Evolutionary conservation across 2,113 vertebrate species (phyloP).

Genomic region (Poecilia latipinna): DNA sequence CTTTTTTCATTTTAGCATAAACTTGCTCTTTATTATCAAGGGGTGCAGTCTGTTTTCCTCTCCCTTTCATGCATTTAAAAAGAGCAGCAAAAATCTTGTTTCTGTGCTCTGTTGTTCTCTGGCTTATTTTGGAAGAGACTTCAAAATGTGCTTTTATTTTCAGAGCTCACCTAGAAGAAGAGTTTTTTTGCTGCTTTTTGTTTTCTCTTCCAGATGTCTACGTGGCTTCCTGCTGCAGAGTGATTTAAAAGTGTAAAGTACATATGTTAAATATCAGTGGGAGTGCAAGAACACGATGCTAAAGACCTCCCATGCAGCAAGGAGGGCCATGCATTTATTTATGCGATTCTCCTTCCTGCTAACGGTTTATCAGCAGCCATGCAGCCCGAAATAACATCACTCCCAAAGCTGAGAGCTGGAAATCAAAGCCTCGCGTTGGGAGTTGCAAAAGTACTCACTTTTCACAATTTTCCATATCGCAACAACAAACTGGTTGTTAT

Average conservation of each 20-base stretch:
- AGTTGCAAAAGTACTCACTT: neutral
- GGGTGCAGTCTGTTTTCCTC: conserved; percentile 46
- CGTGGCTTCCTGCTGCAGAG: conserved; percentile 30
- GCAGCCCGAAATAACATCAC: conserved; percentile 18
- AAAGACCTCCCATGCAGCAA: conserved; percentile 51
- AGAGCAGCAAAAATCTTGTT: conserved; percentile 33
- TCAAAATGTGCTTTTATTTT: conserved; percentile 43
- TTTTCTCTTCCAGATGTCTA: conserved; percentile 11
- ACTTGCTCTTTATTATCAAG: conserved; percentile 71
- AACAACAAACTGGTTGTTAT: neutral
- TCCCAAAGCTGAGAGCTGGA: conserved; percentile 20
- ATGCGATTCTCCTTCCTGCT: conserved; percentile 53
- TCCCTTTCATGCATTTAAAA: conserved; percentile 38
- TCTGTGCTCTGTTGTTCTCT: conserved; percentile 13
- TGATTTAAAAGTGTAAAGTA: conserved; percentile 52
- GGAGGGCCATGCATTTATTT: conserved; percentile 68
- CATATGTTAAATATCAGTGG: conserved; percentile 51
- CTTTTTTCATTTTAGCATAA: conserved; percentile 76
- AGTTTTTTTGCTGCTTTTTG: conserved; percentile 19
- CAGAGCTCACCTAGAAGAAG: conserved; percentile 52
- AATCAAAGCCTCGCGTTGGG: conserved; percentile 6
- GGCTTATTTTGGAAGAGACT: conserved; percentile 46
- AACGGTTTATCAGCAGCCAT: conserved; percentile 33
- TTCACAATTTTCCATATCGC: neutral
- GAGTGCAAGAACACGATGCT: conserved; percentile 55